Base-by-base conservation (phyloP, 2,113 vertebrate species). In the Hypomesus transpacificus region DNA sequence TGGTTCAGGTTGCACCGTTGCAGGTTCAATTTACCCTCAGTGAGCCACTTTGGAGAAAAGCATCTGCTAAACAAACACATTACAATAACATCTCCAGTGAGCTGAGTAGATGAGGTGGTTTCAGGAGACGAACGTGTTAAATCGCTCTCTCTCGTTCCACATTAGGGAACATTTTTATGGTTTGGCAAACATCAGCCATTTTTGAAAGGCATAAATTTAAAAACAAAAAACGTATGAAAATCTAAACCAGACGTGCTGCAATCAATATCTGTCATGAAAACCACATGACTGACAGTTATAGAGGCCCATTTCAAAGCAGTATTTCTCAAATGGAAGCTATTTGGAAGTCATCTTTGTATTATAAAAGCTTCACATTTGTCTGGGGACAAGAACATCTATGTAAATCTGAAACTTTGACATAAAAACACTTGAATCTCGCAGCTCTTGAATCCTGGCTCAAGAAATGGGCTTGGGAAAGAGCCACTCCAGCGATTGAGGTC, bases 211-310 rank as follows among this genome's bases (percentile, higher is more conserved):
- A 20, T 59, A 11, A 22, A 22, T 17, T 57, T 17, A 3, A n/a
- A 60, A 77, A 75, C 50, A 61, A 20, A 78, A 69, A 46, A 63
- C 56, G 61, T 51, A 78, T 67, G 39, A 63, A 79, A 81, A 86
- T 87, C 53, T 69, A 73, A 87, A 79, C 65, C 84, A 83, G 84
- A 74, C 70, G 26, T 57, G 67, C 50, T 39, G 68, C 66, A 52
- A 66, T 76, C 73, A 69, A 65, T 9, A 18, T 31, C 58, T 72
- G 74, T 69, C 73, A 22, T 68, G 75, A 5, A 69, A 71, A 24
- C 24, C 14, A 28, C 31, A 59, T 22, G 24, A 39, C 21, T 72
- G 34, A 69, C 52, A 71, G 70, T 77, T 39, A 60, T 5, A 56
- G 11, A 16, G 3, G 31, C 31, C 31, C 22, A 14, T 22, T 63